A percentile compares a stretch with the other conserved stretches of the same genome.
phyloP scores from a whole-genome alignment of 2,888 invertebrate genomes.

The Ischnura elegans region DNA sequence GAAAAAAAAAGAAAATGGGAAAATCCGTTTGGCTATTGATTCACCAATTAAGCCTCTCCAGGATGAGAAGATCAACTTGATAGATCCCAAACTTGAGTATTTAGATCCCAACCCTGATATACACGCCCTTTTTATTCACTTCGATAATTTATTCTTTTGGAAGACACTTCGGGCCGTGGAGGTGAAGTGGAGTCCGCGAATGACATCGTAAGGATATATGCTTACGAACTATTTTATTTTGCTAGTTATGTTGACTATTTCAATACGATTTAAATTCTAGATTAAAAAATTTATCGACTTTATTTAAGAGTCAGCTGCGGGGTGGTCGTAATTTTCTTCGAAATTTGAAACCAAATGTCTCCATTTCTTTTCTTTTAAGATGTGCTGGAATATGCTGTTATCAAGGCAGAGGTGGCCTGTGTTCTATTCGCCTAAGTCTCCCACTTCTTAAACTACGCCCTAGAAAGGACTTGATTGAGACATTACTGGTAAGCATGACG shows the following conservation, averaged over 20 bases:
- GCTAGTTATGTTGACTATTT: no score
- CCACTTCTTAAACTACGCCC: constrained; percentile 95
- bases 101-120: constrained; percentile 97
- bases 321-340: background rate
- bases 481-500: constrained; percentile 85
- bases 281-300: background rate
- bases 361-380: constrained; percentile 73
- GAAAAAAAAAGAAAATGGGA: background rate
- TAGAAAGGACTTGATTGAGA: constrained; percentile 96
- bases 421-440: constrained; percentile 91
- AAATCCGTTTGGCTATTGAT: background rate
- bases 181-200: constrained; percentile 96
- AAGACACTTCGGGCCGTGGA: constrained; percentile 87
- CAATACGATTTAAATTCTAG: no score
- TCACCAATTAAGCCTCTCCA: background rate
- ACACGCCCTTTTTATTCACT: constrained; percentile 90
- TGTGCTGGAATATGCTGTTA: constrained; percentile 89
- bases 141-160: constrained; percentile 92
- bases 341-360: constrained; percentile 56
- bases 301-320: background rate
- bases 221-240: no score
- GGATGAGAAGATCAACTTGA: background rate
- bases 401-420: constrained; percentile 86
- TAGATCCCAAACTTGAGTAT: constrained; percentile 81
- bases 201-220: constrained; percentile 83